Evolutionary conservation across 2,888 invertebrate genomes (phyloP).

Genomic region (Dromius quadrimaculatus): DNA sequence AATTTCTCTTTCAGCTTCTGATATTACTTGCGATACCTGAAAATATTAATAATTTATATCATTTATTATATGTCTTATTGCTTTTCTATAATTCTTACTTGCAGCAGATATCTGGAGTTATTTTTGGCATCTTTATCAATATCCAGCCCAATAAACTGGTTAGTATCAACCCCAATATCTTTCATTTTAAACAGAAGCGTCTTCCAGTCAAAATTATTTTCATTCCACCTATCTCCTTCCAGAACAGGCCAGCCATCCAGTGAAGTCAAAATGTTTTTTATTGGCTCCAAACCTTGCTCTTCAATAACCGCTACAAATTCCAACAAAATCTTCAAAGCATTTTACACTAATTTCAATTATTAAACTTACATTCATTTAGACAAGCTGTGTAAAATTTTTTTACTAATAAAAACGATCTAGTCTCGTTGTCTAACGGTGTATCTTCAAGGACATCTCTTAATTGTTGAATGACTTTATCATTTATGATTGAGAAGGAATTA

Average conservation of each 20-base stretch:
- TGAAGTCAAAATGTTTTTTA: slow-evolving; percentile 74
- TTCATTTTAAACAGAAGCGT: slow-evolving; percentile 82
- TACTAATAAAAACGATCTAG: slow-evolving; percentile 76
- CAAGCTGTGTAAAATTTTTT: slow-evolving; percentile 84
- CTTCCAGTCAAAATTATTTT: slow-evolving; percentile 77
- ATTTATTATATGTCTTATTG: too few relatives aligned
- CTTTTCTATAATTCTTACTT: slow-evolving; percentile 68
- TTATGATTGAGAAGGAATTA: slow-evolving; percentile 76
- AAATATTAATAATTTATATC: background rate
- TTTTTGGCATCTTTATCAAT: slow-evolving; percentile 86
- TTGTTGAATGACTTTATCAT: slow-evolving; percentile 77
- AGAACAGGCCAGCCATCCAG: slow-evolving; percentile 92
- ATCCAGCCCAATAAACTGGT: slow-evolving; percentile 86
- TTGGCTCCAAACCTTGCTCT: slow-evolving; percentile 76
- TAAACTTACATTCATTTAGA: slow-evolving; percentile 81
- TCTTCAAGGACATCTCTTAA: slow-evolving; percentile 75
- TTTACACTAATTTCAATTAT: slow-evolving; percentile 7
- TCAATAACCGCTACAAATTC: slow-evolving; percentile 79
- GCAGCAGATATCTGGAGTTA: slow-evolving; percentile 80
- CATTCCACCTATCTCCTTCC: slow-evolving; percentile 78
- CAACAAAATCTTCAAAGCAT: background rate
- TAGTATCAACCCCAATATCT: slow-evolving; percentile 79
- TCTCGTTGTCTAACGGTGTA: slow-evolving; percentile 69
- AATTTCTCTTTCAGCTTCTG: slow-evolving; percentile 75
- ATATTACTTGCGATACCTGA: slow-evolving; percentile 22